A percentile compares a stretch with the other conserved stretches of the same genome.
phyloP scores from a whole-genome alignment of 2,113 vertebrate species.

The Calypte anna region DNA sequence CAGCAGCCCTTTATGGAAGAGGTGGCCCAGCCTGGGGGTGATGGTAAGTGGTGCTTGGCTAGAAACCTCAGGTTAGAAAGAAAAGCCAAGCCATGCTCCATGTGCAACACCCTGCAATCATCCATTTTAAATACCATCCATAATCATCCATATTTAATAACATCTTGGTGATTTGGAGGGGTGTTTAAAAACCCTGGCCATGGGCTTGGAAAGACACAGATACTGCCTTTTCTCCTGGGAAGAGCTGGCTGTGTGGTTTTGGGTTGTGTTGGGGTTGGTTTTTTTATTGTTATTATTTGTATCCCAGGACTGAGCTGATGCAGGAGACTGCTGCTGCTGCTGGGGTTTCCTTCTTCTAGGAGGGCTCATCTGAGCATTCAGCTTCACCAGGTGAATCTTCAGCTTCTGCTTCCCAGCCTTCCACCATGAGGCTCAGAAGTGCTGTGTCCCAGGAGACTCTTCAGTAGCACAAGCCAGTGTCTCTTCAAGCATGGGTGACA shows the following conservation, averaged over 20 bases:
- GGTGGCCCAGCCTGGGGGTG: neutral
- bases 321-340: neutral
- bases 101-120: neutral
- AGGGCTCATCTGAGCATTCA: neutral
- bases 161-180: no score
- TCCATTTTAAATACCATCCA: no score
- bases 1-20: neutral
- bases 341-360: neutral
- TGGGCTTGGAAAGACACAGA: neutral
- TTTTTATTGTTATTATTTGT: neutral
- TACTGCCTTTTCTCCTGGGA: neutral
- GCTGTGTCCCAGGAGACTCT: neutral
- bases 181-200: neutral
- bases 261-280: neutral
- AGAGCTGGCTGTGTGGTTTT: neutral
- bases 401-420: neutral
- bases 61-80: neutral
- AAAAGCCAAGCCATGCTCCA: neutral
- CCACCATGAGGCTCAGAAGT: neutral
- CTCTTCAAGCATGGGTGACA: neutral
- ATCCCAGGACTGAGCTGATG: neutral
- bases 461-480: neutral
- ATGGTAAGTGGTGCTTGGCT: neutral
- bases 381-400: neutral
- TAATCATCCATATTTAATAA: no score